A percentile compares a stretch with the other conserved stretches of the same genome.
Evolutionary conservation across 2,888 invertebrate species (phyloP).

Genomic region (Biston stratarius): DNA sequence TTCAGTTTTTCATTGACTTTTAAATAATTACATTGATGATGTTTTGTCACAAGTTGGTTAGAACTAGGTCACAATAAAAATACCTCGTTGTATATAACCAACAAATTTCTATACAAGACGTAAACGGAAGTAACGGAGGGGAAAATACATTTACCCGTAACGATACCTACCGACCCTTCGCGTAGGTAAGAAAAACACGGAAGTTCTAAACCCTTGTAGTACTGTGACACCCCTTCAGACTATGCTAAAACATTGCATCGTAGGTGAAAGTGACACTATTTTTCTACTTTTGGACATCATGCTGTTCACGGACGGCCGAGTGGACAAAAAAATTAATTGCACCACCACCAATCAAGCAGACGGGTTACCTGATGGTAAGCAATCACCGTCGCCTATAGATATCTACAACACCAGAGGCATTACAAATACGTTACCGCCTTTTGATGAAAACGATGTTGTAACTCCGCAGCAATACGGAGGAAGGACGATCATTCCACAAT

Average conservation of each 20-base stretch:
- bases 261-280: background rate
- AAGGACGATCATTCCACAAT: too few species aligned
- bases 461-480: too few species aligned
- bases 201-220: constrained; percentile 25
- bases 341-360: too few species aligned
- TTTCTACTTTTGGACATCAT: background rate
- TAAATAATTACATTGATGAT: background rate
- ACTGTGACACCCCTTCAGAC: background rate
- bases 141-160: constrained; percentile 20
- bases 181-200: constrained; percentile 29
- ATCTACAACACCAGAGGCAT: too few species aligned
- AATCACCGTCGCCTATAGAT: too few species aligned
- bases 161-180: constrained; percentile 9
- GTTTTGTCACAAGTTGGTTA: background rate
- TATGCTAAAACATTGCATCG: background rate
- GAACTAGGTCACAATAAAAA: background rate
- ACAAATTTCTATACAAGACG: constrained; percentile 21
- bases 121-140: constrained; percentile 22
- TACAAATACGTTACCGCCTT: too few species aligned
- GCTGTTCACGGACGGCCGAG: too few species aligned
- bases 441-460: too few species aligned
- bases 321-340: too few species aligned
- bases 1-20: too few species aligned
- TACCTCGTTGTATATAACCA: background rate
- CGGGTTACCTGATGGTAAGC: too few species aligned